Conservation (phyloP, 2,113 vertebrate species). For the Ictalurus punctatus region DNA sequence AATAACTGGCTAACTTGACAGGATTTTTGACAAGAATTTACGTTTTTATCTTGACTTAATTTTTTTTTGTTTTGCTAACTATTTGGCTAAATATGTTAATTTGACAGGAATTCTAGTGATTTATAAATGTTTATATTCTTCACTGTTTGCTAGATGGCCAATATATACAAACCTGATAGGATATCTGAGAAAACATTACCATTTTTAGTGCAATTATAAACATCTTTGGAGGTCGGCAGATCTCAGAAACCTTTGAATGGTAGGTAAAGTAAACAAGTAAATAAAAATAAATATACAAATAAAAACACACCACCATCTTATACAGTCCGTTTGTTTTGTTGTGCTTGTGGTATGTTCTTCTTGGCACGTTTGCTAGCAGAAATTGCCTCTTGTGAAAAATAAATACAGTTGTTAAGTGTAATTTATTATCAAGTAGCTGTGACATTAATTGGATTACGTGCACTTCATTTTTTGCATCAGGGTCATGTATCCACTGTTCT, state of each 20-base stretch:
- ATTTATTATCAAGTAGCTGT: conserved; percentile 5
- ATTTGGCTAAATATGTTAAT: neutral
- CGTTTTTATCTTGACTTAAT: neutral
- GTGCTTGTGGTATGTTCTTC: neutral
- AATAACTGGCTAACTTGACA: neutral
- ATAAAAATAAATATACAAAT: no score
- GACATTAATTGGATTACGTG: conserved; percentile 6
- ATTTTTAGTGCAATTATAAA: neutral
- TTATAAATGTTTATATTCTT: neutral
- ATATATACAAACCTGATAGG: neutral
- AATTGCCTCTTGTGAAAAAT: neutral
- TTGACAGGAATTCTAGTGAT: neutral
- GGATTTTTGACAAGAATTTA: neutral
- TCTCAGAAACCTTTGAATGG: neutral
- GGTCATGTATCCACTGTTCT: neutral
- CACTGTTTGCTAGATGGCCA: neutral
- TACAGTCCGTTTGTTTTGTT: neutral
- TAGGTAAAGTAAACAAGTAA: neutral
- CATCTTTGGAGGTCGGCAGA: neutral
- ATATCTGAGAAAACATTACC: neutral
- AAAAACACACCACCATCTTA: neutral
- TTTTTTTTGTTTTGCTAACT: neutral
- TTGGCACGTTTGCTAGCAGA: neutral
- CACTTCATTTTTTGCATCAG: neutral
- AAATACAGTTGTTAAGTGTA: no score